phyloP scores from a whole-genome alignment of 2,113 vertebrate species.

The Oreotrochilus melanogaster region DNA sequence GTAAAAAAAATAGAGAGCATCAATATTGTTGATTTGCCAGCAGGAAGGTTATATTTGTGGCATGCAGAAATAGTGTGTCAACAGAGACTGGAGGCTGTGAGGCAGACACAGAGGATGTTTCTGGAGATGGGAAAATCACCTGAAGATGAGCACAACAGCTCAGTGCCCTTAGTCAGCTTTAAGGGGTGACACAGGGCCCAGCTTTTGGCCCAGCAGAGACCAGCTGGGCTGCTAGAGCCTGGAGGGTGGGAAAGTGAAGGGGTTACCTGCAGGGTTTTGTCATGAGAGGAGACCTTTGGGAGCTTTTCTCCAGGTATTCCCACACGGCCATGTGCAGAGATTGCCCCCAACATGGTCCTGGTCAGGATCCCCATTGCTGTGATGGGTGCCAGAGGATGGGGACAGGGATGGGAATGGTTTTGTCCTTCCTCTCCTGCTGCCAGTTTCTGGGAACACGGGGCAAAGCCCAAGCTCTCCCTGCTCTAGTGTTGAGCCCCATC shows the following conservation, averaged over 20 bases:
- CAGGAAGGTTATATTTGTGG: neutral
- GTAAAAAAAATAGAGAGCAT: neutral
- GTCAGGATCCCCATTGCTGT: fast-evolving
- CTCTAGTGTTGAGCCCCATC: fast-evolving
- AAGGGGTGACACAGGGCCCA: neutral
- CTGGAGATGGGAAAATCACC: neutral
- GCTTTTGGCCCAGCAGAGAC: neutral
- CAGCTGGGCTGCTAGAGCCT: neutral
- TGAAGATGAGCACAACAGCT: neutral
- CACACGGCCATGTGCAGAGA: fast-evolving
- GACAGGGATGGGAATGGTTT: neutral
- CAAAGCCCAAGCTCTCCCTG: neutral
- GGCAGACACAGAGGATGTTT: neutral
- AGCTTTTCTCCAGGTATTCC: neutral
- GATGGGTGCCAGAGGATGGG: fast-evolving
- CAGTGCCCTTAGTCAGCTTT: fast-evolving
- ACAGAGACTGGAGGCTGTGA: neutral
- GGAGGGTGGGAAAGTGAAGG: neutral
- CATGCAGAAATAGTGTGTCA: neutral
- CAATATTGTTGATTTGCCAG: neutral
- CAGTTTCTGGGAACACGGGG: neutral
- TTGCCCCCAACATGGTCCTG: fast-evolving
- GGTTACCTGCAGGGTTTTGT: neutral
- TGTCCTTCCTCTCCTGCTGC: neutral
- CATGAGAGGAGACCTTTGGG: fast-evolving